Evolutionary conservation across 2,888 invertebrate species (phyloP).

Genomic region (Anodontia alba): DNA sequence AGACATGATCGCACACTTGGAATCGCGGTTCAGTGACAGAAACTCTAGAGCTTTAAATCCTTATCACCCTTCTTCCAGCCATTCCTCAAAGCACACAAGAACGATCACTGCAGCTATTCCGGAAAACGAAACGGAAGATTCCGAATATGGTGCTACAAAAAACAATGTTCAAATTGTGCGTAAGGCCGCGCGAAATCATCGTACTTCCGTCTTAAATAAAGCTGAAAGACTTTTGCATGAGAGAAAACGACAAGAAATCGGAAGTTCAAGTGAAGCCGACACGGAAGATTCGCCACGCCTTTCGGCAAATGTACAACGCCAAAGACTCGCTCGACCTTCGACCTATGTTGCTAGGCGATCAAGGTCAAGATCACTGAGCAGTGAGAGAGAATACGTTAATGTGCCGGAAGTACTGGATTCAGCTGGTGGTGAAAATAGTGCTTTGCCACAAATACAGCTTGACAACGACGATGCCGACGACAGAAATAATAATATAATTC

Average conservation of each 20-base stretch:
- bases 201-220: slow-evolving; percentile 61
- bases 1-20: slow-evolving; percentile 5
- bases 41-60: background rate
- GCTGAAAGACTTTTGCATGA: slow-evolving; percentile 61
- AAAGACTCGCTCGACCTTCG: background rate
- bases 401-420: slow-evolving; percentile 50
- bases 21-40: slow-evolving; percentile 11
- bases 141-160: background rate
- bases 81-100: background rate
- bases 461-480: background rate
- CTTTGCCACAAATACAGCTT: background rate
- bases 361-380: slow-evolving; percentile 45
- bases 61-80: slow-evolving; percentile 1
- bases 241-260: slow-evolving; percentile 41
- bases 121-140: background rate
- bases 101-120: background rate
- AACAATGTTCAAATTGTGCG: background rate
- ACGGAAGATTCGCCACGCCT: slow-evolving; percentile 6
- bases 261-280: slow-evolving; percentile 17
- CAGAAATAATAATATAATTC: background rate
- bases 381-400: slow-evolving; percentile 48
- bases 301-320: background rate
- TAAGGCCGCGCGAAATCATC: slow-evolving; percentile 16
- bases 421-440: background rate
- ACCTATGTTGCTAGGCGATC: slow-evolving; percentile 38